Base-by-base conservation (phyloP, 1,140 invertebrate genomes). In the Daktulosphaira vitifoliae region DNA sequence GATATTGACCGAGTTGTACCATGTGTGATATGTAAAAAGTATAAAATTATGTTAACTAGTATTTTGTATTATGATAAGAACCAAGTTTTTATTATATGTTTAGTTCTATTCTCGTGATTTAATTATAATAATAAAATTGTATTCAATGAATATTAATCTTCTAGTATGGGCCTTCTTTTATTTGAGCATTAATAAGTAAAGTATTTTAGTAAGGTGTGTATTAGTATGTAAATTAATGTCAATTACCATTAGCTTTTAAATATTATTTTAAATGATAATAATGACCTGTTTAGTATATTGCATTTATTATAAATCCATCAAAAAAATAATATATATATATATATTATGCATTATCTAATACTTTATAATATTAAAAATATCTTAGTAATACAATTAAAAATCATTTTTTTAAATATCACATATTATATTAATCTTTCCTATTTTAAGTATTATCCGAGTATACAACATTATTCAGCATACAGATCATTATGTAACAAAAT, bases 11-110 rank as follows among this genome's bases (percentile, higher is more conserved):
- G 46, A 23, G 39, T 16, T 59, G 29, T 48, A 48, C 38, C 18
- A n/a, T 44, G 39, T 62, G 56, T 62, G 56, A 62, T 62, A 62
- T 62, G 56, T 62, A 62, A 39, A 62, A 62, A 62, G 42, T 62
- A 44, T 62, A 18, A 48, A 62, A 62, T 59, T 46, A 62, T 46
- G 56, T 62, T 62, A 62, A 26, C 42, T 62, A 62, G 56, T 62
- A 48, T 62, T 62, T 48, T 48, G 46, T 39, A 48, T 46, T 62
- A n/a, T n/a, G 25, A 16, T 62, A 46, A 48, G 25, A 15, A 8
- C 7, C n/a, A 25, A 62, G 56, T 33, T 46, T 48, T 62, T 44
- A 16, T 62, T 62, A 37, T 44, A 62, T 29, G 15, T 48, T 33
- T 62, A 62, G 16, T 15, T 18, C 2, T 62, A 29, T 29, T 11